phyloP scores from a whole-genome alignment of 2,113 vertebrate genomes.

The Etheostoma spectabile region DNA sequence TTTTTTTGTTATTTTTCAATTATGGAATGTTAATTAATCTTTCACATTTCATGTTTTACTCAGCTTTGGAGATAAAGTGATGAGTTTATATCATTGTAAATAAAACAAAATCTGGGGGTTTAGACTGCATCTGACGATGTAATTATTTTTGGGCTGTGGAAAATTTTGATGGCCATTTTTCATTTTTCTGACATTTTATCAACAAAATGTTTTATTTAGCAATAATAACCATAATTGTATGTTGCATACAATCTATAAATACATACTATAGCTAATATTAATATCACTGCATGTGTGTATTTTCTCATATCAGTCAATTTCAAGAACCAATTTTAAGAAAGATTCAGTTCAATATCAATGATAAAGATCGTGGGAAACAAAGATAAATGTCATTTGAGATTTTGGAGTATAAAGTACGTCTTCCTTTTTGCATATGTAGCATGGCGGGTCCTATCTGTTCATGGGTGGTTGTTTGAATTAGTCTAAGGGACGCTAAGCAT shows the following conservation, averaged over 20 bases:
- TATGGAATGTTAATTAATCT: background rate
- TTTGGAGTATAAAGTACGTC: conserved; percentile 3
- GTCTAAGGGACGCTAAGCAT: background rate
- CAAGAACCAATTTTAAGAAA: background rate
- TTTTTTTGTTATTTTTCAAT: background rate
- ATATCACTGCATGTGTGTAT: background rate
- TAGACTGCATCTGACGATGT: background rate
- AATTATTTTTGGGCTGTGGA: background rate
- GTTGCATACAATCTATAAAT: background rate
- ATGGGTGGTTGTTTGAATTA: background rate
- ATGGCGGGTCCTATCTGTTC: background rate
- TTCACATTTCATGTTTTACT: background rate
- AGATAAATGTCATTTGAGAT: conserved; percentile 4
- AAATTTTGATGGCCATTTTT: background rate
- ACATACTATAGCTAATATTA: background rate
- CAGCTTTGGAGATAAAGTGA: background rate
- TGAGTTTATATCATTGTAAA: background rate
- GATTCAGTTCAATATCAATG: background rate
- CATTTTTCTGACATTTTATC: background rate
- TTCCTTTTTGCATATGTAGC: conserved; percentile 16
- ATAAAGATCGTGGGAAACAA: background rate
- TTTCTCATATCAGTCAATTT: background rate
- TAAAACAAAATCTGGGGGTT: background rate
- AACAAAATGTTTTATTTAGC: background rate
- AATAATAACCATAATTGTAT: background rate